Base-by-base conservation (phyloP, 2,888 invertebrate species). In the Amphimallon solstitiale region DNA sequence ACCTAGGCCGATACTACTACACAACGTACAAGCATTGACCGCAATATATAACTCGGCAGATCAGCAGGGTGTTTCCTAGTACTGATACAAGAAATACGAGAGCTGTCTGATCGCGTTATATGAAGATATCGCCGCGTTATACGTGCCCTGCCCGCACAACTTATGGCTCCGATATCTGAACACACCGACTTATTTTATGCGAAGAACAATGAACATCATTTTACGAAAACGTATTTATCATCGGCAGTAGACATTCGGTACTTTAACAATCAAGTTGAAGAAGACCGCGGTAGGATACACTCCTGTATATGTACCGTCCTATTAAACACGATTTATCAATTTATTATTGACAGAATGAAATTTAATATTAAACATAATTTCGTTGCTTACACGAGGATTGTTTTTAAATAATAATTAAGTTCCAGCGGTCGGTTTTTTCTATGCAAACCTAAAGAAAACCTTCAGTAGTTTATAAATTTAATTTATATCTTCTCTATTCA, bases 81-180 rank as follows among this genome's bases (percentile, higher is more conserved):
- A 80, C 79, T 78, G 80, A 81, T 80, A 79, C 79, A 81, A 81
- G 81, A 81, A 81, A 79, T 81, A 81, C 81, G 81, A 81, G 80
- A 79, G 76, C 79, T 79, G 80, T 81, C 79, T 75, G 69, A 76
- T 72, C 70, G 78, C 77, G 79, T 79, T 80, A 79, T 81, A 82
- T 81, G 78, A 81, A 82, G 82, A 81, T 79, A 81, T 82, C 79
- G 79, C 76, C 77, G 75, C 79, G 80, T 80, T 80, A 75, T 78
- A 77, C 80, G 78, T 75, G 77, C 72, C 74, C 75, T 75, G 73
- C 75, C 73, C 73, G 76, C 74, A 78, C 77, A 77, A 79, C 74
- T 79, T 80, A 79, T 78, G 73, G 77, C 74, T 69, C 59, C 69
- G 70, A 76, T 68, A 70, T 71, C 65, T 66, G 68, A 40, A 54